phyloP scores from a whole-genome alignment of 2,797 vertebrate species.

The Gymnopithys bicolor region DNA sequence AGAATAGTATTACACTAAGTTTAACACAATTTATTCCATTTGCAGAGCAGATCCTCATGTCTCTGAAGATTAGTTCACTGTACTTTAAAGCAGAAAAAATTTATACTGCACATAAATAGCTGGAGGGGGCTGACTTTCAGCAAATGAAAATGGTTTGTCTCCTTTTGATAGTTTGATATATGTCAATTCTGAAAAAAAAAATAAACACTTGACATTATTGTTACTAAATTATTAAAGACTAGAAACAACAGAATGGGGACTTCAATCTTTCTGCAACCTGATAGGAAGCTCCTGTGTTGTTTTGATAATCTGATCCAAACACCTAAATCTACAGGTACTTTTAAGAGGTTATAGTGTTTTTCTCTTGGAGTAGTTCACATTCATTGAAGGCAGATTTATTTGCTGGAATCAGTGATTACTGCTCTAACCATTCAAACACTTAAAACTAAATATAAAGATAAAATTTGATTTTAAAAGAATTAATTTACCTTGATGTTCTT shows the following conservation, averaged over 20 bases:
- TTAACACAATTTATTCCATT: background rate
- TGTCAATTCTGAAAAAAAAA: background rate
- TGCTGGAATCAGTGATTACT: background rate
- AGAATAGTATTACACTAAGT: background rate
- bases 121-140: background rate
- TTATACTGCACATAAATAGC: background rate
- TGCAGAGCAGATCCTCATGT: background rate
- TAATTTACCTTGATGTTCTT: background rate
- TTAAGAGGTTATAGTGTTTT: background rate
- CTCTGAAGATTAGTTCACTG: background rate
- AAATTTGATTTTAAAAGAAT: background rate
- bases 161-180: background rate
- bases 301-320: background rate
- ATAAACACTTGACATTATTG: background rate
- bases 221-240: background rate
- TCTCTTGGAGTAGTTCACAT: background rate
- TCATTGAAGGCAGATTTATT: background rate
- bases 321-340: background rate
- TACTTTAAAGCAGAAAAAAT: background rate
- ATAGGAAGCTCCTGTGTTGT: background rate
- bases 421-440: background rate
- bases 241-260: background rate
- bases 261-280: background rate
- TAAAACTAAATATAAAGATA: background rate
- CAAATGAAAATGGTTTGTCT: background rate